Evolutionary conservation across 2,888 invertebrate species (phyloP), one percentile per base, ranked within the genome.

Genomic region (Himalopsyche anomala): DNA sequence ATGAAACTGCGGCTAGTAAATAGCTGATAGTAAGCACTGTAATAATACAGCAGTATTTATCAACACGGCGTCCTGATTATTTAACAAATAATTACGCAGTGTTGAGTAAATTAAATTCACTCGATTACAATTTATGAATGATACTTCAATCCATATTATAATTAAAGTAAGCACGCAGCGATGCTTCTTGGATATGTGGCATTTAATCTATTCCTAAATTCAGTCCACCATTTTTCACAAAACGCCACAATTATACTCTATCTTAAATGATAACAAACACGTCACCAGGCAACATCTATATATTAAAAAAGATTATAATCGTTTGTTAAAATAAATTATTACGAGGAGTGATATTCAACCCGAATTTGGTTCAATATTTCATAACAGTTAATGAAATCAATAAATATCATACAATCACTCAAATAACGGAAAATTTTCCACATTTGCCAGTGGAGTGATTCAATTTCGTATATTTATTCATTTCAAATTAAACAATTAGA

Each of bases 221-320:
- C 74, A 36, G 36, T 74, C 36, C 74, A 74, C 36, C 28, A 74
- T 74, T 74, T 74, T 15, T 74, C 15, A 74, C 74, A 74, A 74
- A 74, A 74, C 15, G 15, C 36, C 36, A 74, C 28, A 38, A 80
- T 19, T 80, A 19, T 51, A 42, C 74, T 38, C 42, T 19, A 80
- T 80, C 42, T 19, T 74, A 36, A n/a, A 80, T 45, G 28, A 19
- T 80, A 80, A 80, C 42, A 45, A 42, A 80, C 42, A 51, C 80
- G 45, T 51, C 80, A 80, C 45, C 80, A 12, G 80, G 42, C 42
- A 45, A 80, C 19, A 80, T 80, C 36, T 12, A 15, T 28, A 74
- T 38, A 12, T 38, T 15, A 74, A 12, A 2, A 74, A 36, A 36
- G 38, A 38, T 5, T 15, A 38, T 74, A 69, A 45, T 45, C 45